phyloP scores from a whole-genome alignment of 2,113 vertebrate species.

The Ameiurus melas region DNA sequence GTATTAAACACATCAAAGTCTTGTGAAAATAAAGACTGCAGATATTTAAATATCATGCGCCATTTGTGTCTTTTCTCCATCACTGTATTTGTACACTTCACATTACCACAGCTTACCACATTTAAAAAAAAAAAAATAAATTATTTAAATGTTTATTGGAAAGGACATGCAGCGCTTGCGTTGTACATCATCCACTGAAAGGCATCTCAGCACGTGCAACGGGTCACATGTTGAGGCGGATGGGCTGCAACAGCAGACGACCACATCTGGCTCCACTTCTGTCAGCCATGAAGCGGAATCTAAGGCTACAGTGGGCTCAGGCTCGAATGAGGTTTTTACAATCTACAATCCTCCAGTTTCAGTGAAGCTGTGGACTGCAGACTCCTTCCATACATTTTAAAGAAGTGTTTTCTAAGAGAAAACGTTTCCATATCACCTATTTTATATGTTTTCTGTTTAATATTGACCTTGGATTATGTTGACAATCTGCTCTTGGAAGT shows the following conservation, averaged over 20 bases:
- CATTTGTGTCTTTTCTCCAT: slow-evolving; percentile 48
- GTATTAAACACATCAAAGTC: slow-evolving; percentile 80
- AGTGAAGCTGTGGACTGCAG: neutral
- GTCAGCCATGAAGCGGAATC: neutral
- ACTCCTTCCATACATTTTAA: neutral
- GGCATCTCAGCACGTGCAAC: neutral
- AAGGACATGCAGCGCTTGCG: neutral
- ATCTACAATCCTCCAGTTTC: neutral
- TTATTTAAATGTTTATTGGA: neutral
- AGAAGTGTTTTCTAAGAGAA: neutral
- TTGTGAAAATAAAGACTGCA: slow-evolving; percentile 82
- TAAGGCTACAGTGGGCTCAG: neutral
- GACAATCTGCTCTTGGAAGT: neutral
- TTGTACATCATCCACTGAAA: neutral
- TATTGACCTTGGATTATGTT: neutral
- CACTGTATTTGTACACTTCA: neutral
- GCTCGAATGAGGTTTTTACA: neutral
- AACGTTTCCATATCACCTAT: no score
- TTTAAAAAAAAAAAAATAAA: no score
- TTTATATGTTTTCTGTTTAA: neutral
- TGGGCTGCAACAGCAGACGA: neutral
- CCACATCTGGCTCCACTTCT: neutral
- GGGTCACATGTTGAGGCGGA: neutral
- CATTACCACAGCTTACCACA: neutral
- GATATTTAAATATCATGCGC: slow-evolving; percentile 70